A percentile compares a stretch with the other conserved stretches of the same genome.
Conservation (phyloP, 2,888 invertebrate species). For the Catocala fraxini region DNA sequence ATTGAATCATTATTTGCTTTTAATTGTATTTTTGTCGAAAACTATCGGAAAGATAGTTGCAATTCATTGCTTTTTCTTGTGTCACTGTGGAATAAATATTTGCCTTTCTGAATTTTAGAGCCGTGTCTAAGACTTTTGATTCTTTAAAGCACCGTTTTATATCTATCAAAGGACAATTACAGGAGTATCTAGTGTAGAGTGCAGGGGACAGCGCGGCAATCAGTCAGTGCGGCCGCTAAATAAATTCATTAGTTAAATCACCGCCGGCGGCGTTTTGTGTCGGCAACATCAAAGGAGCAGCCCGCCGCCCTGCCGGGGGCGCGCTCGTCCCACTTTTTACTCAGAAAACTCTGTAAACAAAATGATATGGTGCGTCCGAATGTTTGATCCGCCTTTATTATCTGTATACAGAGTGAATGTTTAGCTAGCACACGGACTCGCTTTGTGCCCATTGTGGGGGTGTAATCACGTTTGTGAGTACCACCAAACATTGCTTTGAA, state of each 20-base stretch:
- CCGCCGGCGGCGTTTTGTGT: constrained; percentile 87
- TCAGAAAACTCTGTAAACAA: constrained; percentile 87
- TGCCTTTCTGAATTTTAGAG: no score
- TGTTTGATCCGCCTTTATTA: constrained; percentile 87
- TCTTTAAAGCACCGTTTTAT: constrained; percentile 9
- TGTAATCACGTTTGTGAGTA: constrained; percentile 68
- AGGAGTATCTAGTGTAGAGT: constrained; percentile 45
- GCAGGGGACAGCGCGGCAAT: constrained; percentile 62
- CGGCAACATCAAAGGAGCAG: constrained; percentile 85
- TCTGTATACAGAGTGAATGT: constrained; percentile 81
- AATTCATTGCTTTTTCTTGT: no score
- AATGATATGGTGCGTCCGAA: constrained; percentile 85
- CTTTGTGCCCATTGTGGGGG: constrained; percentile 75
- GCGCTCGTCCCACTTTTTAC: constrained; percentile 84
- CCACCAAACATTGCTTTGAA: constrained; percentile 63
- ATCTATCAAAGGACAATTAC: constrained; percentile 28
- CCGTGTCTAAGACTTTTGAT: neutral
- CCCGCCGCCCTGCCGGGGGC: constrained; percentile 79
- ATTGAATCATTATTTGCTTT: no score
- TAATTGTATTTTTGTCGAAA: no score
- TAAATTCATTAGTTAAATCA: constrained; percentile 89
- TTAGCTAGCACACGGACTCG: constrained; percentile 77
- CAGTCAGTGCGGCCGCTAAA: constrained; percentile 83
- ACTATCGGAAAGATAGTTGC: no score
- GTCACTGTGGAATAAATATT: no score